Base-by-base conservation (phyloP, 1,140 invertebrate species). In the Chrysomallon squamiferum region DNA sequence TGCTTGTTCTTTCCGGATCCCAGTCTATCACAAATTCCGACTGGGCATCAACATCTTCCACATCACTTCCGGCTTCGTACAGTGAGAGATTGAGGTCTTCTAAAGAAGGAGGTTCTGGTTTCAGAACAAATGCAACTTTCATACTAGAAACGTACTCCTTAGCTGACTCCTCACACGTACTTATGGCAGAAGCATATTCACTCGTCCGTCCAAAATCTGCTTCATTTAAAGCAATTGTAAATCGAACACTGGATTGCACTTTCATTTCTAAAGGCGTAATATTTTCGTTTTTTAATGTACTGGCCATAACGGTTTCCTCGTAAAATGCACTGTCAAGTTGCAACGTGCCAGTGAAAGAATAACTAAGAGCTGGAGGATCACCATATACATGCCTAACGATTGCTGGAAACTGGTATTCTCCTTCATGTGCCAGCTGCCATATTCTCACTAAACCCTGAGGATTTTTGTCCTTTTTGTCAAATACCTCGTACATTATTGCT, bases 11-110 rank as follows among this genome's bases (percentile, higher is more conserved):
- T 25, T 54, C 50, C 0, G 50, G 50, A 29, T 54, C 50, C 50
- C 50, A 54, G 25, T 54, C 50, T 22, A 54, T 54, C 50, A 27
- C 50, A 54, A 54, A 54, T 54, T 54, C 50, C 22, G 50, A 54
- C 25, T 54, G 22, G 22, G 50, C 50, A 20, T 54, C 50, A 50
- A 50, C 49, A 22, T 50, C 50, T 30, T 54, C 50, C 15, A 22
- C 11, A 22, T 54, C 50, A 54, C 50, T 54, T 54, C 50, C 50
- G 50, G 50, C 50, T 54, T 54, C 50, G 18, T 25, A 54, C 50
- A 54, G n/a, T 54, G 50, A 54, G 18, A 25, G 29, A 54, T 54
- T 30, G 29, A 54, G 50, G 22, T 25, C 22, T 18, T 54, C 50
- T 30, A 54, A 11, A 27, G 50, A 30, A 15, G 29, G 22, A 18